phyloP scores from a whole-genome alignment of 2,113 vertebrate genomes.

The Pristiophorus japonicus region DNA sequence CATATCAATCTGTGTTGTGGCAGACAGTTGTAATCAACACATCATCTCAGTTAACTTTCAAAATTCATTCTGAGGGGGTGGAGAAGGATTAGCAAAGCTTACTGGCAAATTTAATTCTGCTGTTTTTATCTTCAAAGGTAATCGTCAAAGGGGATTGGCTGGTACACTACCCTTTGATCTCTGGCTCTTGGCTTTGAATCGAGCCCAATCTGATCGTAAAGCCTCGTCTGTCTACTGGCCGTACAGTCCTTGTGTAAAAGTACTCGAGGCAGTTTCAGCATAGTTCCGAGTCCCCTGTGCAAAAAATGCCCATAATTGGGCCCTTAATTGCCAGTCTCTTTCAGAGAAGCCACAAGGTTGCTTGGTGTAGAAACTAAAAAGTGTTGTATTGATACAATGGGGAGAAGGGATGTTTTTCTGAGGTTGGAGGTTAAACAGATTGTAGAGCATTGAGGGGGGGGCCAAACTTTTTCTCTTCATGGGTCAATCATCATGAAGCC shows the following conservation, averaged over 20 bases:
- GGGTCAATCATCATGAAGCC: not conserved
- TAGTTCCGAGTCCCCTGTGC: not conserved
- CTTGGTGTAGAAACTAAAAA: not conserved
- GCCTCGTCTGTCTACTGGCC: not conserved
- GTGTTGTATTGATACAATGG: not conserved
- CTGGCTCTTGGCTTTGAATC: not conserved
- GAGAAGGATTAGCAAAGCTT: not conserved
- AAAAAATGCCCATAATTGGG: not conserved
- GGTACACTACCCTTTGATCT: conserved; percentile 24
- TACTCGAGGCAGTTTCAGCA: not conserved
- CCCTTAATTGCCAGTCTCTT: not conserved
- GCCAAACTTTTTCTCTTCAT: not conserved
- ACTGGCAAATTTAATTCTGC: not conserved
- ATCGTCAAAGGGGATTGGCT: conserved; percentile 4
- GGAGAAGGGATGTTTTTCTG: not conserved
- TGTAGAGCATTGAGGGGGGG: not conserved
- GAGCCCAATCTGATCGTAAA: not conserved
- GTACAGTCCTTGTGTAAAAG: not conserved
- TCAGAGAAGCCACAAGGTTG: not conserved
- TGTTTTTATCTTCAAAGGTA: conserved; percentile 26
- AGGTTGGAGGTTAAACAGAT: not conserved
- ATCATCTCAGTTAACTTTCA: conserved; percentile 21
- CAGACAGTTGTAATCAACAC: not conserved
- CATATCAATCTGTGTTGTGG: not conserved
- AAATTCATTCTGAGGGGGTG: not conserved